phyloP scores from a whole-genome alignment of 2,888 invertebrate genomes.

The Tachystola acroxantha region DNA sequence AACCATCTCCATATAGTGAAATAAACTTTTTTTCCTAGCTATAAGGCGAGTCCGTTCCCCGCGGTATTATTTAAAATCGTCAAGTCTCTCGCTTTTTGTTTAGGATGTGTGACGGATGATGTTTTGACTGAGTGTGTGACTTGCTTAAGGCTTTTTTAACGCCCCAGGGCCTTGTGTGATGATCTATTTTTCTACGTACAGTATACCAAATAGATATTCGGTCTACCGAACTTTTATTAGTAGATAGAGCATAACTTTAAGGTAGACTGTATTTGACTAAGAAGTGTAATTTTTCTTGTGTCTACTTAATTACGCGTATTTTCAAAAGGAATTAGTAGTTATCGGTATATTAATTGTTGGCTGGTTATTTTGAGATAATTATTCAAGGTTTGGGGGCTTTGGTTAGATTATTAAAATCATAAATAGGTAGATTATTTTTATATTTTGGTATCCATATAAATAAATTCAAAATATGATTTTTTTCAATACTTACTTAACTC shows the following conservation, averaged over 20 bases:
- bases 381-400: no score
- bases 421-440: no score
- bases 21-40: constrained; percentile 40
- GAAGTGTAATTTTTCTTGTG: constrained; percentile 3
- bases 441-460: no score
- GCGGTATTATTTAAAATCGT: constrained; percentile 74
- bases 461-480: no score
- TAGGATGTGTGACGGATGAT: constrained; percentile 55
- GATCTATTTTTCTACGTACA: constrained; percentile 13
- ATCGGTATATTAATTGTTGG: no score
- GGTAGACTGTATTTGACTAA: background rate
- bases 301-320: constrained; percentile 8
- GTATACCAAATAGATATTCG: no score
- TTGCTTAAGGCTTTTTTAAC: constrained; percentile 8
- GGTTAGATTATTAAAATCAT: no score
- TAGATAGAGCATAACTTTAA: no score
- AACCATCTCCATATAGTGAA: constrained; percentile 30
- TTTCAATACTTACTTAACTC: no score
- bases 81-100: constrained; percentile 59
- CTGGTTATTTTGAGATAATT: no score
- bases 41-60: constrained; percentile 25
- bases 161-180: constrained; percentile 29
- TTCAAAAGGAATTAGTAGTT: constrained; percentile 3
- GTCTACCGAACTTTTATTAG: no score
- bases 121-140: constrained; percentile 41